Evolutionary conservation across 2,888 invertebrate genomes (phyloP), one percentile per base, ranked within the genome.

Genomic region (Chironomus riparius): DNA sequence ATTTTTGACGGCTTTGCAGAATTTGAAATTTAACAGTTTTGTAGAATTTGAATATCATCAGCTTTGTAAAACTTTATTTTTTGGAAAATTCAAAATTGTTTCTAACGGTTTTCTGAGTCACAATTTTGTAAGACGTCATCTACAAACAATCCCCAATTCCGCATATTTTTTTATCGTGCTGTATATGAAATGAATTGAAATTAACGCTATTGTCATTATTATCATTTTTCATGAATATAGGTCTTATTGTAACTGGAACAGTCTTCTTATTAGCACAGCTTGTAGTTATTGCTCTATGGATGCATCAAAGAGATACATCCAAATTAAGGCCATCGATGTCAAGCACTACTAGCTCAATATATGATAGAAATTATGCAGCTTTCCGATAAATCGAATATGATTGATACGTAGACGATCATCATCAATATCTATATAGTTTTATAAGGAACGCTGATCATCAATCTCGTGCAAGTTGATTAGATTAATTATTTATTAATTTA

Each of bases 181-280:
- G 15, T 50, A 56, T 56, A 56, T 15, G 3, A 56, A 56, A 15
- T 56, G 56, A 15, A 38, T 38, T 38, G 38, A 38, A 38, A 38
- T 38, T 38, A 10, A 38, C 38, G 22, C 68, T 21, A 21, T 70
- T 47, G 21, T 18, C 47, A 47, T 22, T 70, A 38, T 38, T 38
- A 38, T 38, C 38, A 38, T 38, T 38, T 38, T 62, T 62, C 28
- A 65, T 13, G 12, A 7, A 91, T 80, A 88, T 89, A 79, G 94
- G 94, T 79, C 88, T 94, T 21, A 90, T 95, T 83, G 90, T 95
- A 77, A 93, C 94, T 71, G 93, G 92, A 56, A 91, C 92, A 47
- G 89, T 94, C 65, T 94, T 96, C 86, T 86, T 95, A 79, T 89
- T 93, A 74, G 92, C 92, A 22, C 95, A 95, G 86, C 88, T 95